Evolutionary conservation across 2,113 vertebrate species (phyloP).

Genomic region (Rana temporaria): DNA sequence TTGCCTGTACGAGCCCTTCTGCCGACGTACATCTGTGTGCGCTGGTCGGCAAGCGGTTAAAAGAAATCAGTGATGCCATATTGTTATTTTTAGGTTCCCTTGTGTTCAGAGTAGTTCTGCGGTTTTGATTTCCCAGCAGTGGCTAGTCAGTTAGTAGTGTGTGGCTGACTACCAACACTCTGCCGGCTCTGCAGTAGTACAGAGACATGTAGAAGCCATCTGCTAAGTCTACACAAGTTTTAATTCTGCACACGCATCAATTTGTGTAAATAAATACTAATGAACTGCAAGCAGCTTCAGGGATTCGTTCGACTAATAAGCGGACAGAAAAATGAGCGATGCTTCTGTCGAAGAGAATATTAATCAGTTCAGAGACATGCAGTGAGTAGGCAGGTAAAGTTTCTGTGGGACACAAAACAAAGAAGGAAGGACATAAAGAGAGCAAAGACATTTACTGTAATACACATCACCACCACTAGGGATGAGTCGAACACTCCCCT

Average conservation of each 20-base stretch:
- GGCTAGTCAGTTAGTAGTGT: background rate
- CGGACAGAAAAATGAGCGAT: slow-evolving; percentile 33
- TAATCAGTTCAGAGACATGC: slow-evolving; percentile 36
- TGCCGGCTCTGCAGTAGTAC: no score
- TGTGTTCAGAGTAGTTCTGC: no score
- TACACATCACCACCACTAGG: no score
- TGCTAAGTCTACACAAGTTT: background rate
- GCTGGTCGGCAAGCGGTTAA: no score
- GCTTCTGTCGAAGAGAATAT: slow-evolving; percentile 33
- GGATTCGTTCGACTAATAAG: slow-evolving; percentile 36
- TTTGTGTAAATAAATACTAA: slow-evolving; percentile 45
- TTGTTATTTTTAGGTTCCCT: no score
- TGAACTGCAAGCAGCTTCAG: slow-evolving; percentile 34
- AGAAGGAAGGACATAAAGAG: no score
- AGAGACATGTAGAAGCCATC: background rate
- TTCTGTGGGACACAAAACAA: background rate
- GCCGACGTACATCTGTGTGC: no score
- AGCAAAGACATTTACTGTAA: no score
- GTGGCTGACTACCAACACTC: background rate
- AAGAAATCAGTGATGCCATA: no score
- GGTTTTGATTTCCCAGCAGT: no score
- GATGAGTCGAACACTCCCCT: no score
- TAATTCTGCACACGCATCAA: slow-evolving; percentile 16
- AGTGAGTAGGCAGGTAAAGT: background rate
- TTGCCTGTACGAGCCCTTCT: no score